Conservation (phyloP, 2,113 vertebrate genomes). For the Heteronetta atricapilla region DNA sequence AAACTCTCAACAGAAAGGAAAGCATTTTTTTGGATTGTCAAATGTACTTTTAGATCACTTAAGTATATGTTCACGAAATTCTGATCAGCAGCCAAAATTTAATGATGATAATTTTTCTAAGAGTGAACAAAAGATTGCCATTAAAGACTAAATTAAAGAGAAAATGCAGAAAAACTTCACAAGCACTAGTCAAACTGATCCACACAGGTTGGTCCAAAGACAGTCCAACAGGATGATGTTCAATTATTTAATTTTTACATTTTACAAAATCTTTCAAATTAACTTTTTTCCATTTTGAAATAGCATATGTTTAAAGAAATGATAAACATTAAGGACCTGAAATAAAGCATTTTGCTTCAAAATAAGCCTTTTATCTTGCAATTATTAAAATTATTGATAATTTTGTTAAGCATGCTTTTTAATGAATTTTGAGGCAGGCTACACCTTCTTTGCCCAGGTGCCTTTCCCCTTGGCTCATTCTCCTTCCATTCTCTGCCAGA, state of each 20-base stretch:
- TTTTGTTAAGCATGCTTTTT: background rate
- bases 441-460: background rate
- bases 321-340: background rate
- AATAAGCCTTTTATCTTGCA: background rate
- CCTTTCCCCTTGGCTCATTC: background rate
- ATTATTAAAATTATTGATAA: background rate
- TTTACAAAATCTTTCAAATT: background rate
- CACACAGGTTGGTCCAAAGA: background rate
- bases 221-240: background rate
- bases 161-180: background rate
- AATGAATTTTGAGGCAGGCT: background rate
- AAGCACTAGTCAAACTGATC: background rate
- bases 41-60: background rate
- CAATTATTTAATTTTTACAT: background rate
- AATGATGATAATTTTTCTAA: background rate
- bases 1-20: background rate
- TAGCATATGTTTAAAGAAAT: background rate
- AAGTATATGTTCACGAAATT: background rate
- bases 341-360: background rate
- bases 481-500: background rate
- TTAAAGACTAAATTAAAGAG: background rate
- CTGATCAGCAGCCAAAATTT: background rate
- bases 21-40: background rate
- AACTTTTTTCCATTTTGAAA: background rate
- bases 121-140: background rate